phyloP scores from a whole-genome alignment of 2,797 vertebrate species.

The Ctenopoma kingsleyae region DNA sequence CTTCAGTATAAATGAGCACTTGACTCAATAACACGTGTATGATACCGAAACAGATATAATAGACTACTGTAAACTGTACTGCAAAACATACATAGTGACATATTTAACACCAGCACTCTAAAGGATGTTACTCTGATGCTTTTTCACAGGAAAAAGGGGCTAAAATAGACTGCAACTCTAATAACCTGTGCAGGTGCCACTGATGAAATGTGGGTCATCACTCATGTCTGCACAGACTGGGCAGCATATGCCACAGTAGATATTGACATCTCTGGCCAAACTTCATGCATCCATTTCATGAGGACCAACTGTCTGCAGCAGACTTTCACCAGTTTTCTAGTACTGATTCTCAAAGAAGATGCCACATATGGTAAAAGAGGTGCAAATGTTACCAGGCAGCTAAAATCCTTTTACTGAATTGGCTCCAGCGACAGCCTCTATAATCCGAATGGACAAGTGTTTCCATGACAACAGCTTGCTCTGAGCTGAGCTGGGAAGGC shows the following conservation, averaged over 20 bases:
- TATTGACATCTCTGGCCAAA: conserved; percentile 6
- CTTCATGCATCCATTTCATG: not conserved
- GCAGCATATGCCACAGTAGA: conserved; percentile 40
- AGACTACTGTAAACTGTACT: not conserved
- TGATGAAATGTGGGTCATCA: conserved; percentile 47
- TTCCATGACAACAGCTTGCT: conserved; percentile 75
- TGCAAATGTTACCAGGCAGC: conserved; percentile 37
- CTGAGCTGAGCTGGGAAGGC: conserved; percentile 67
- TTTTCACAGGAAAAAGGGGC: conserved; percentile 23
- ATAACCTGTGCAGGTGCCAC: conserved; percentile 42
- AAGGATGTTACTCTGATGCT: conserved; percentile 4
- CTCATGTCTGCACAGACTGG: conserved; percentile 42
- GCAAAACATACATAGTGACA: not conserved
- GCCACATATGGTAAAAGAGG: conserved; percentile 35
- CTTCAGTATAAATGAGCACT: conserved; percentile 22
- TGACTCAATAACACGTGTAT: conserved; percentile 32
- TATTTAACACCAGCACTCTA: not conserved
- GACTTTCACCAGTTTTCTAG: conserved; percentile 1
- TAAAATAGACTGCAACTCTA: conserved; percentile 1
- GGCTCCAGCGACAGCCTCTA: conserved; percentile 55
- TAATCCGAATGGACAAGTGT: conserved; percentile 74
- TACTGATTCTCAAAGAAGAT: not conserved
- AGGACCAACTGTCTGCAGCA: not conserved
- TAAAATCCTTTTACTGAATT: conserved; percentile 64
- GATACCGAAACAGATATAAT: conserved; percentile 8